A percentile compares a stretch with the other conserved stretches of the same genome.
Conservation (phyloP, 2,888 invertebrate genomes). For the Resseliella maxima region DNA sequence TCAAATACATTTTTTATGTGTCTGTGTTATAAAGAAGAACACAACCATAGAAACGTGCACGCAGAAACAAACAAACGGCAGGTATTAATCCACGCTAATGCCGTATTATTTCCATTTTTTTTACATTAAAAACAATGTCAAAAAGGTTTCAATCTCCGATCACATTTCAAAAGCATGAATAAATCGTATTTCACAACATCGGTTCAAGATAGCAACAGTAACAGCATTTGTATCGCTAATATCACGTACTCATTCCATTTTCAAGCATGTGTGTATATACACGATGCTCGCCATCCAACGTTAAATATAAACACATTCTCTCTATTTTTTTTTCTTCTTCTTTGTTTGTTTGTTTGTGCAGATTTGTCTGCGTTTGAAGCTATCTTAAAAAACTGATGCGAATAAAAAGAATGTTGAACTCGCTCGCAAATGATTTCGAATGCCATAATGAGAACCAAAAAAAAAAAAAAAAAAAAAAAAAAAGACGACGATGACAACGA, state of each 20-base stretch:
- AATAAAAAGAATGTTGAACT: conserved; percentile 38
- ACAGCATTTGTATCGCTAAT: neutral
- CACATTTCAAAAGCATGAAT: conserved; percentile 33
- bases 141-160: conserved; percentile 28
- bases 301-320: neutral
- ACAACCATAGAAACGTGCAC: neutral
- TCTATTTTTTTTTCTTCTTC: no score
- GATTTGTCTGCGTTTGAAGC: neutral
- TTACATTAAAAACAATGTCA: neutral
- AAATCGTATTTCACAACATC: neutral
- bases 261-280: neutral
- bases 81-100: conserved; percentile 1
- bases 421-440: conserved; percentile 1
- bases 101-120: neutral
- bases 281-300: neutral
- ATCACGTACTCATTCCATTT: neutral
- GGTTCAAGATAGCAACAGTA: neutral
- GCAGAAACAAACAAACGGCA: neutral
- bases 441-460: neutral
- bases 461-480: neutral
- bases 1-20: neutral
- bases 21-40: neutral
- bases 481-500: no score
- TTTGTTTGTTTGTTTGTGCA: no score
- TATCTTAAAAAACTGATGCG: neutral